Evolutionary conservation across 1,140 invertebrate species (phyloP).

Genomic region (Euura saliciscinereae): DNA sequence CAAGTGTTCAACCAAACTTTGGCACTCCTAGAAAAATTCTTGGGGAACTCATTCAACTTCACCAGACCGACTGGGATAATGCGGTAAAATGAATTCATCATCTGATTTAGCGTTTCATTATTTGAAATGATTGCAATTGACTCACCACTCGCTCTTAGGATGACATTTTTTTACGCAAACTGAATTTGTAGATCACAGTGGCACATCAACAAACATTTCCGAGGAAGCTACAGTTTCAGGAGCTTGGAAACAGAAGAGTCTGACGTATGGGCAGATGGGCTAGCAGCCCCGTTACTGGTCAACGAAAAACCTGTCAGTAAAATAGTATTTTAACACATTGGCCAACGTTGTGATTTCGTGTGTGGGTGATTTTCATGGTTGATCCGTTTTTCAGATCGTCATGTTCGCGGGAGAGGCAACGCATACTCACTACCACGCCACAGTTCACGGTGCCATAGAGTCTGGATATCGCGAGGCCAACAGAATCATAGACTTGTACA

Average conservation of each 20-base stretch:
- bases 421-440: slow-evolving; percentile 70
- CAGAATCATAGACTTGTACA: slow-evolving; percentile 47
- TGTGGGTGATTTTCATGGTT: too few species aligned
- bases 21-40: slow-evolving; percentile 58
- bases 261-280: slow-evolving; percentile 29
- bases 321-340: too few species aligned
- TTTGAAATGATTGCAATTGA: background rate
- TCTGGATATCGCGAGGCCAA: slow-evolving; percentile 78
- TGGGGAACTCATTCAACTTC: slow-evolving; percentile 59
- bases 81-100: background rate
- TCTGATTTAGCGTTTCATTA: background rate
- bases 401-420: slow-evolving; percentile 77
- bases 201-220: slow-evolving; percentile 53
- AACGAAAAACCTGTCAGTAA: slow-evolving; percentile 9
- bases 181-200: slow-evolving; percentile 46
- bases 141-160: too few species aligned
- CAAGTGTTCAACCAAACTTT: slow-evolving; percentile 56
- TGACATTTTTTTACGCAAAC: background rate
- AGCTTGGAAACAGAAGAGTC: slow-evolving; percentile 38
- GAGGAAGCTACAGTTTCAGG: slow-evolving; percentile 58
- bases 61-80: slow-evolving; percentile 51
- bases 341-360: too few species aligned
- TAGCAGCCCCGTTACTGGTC: slow-evolving; percentile 36
- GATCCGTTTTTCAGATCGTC: too few species aligned
- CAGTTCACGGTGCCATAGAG: slow-evolving; percentile 82